Percentiles rank a stretch among this genome's conserved stretches.
These are phyloP conservation scores for Charanyca ferruginea DNA, from an alignment of 2,888 invertebrate species.

Conservation along the genomic window DNA sequence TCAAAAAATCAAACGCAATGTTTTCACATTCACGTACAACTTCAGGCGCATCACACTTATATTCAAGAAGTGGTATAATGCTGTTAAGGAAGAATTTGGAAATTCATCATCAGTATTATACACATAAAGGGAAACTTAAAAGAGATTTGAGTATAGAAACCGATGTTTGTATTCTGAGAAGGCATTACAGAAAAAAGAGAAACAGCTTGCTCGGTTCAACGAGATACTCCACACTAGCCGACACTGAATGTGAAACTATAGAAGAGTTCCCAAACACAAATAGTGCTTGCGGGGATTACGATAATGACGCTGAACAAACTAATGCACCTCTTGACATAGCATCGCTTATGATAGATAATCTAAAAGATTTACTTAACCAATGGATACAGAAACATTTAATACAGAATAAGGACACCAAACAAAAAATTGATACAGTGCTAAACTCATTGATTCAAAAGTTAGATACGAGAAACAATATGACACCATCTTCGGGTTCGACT, in stretches of 20 bases:
- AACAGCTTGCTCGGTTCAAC: slow-evolving; percentile 66
- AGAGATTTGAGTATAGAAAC: slow-evolving; percentile 84
- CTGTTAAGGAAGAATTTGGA: slow-evolving; percentile 73
- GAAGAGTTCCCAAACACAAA: slow-evolving; percentile 72
- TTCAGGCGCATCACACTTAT: slow-evolving; percentile 73
- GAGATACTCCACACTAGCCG: slow-evolving; percentile 70
- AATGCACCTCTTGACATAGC: slow-evolving; percentile 71
- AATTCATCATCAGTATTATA: slow-evolving; percentile 65
- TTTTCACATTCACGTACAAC: slow-evolving; percentile 75
- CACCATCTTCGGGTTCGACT: slow-evolving; percentile 73
- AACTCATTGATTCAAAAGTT: slow-evolving; percentile 75
- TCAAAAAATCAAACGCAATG: slow-evolving; percentile 78
- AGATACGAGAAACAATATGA: slow-evolving; percentile 54
- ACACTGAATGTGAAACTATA: slow-evolving; percentile 71
- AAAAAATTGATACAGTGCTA: slow-evolving; percentile 76
- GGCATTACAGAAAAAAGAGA: slow-evolving; percentile 75
- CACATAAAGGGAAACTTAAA: slow-evolving; percentile 72
- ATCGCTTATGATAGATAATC: slow-evolving; percentile 77
- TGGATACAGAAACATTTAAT: slow-evolving; percentile 79
- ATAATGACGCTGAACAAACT: slow-evolving; percentile 68
- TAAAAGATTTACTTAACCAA: slow-evolving; percentile 76
- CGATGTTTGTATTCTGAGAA: slow-evolving; percentile 79
- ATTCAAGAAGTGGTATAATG: slow-evolving; percentile 69
- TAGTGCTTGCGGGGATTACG: slow-evolving; percentile 78
- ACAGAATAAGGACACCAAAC: slow-evolving; percentile 73